phyloP scores from a whole-genome alignment of 2,113 vertebrate genomes.

The Tauraco erythrolophus region DNA sequence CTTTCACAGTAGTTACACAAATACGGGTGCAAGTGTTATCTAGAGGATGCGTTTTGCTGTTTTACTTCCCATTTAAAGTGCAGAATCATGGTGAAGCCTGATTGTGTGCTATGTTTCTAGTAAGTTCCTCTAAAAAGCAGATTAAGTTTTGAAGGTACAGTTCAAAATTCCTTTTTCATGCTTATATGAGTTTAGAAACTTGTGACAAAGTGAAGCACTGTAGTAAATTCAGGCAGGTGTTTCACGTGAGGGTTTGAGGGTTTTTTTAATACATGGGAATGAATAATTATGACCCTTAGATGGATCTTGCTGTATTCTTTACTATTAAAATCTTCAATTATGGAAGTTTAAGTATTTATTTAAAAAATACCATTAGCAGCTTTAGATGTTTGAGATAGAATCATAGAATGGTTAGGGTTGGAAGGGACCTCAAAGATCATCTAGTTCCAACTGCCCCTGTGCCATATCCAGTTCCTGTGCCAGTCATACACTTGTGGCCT shows the following conservation, averaged over 20 bases:
- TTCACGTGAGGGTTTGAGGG: neutral
- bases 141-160: neutral
- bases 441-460: no score
- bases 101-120: neutral
- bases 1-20: neutral
- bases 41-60: conserved; percentile 45
- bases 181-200: neutral
- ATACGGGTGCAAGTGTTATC: neutral
- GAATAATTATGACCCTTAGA: neutral
- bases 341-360: neutral
- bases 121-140: neutral
- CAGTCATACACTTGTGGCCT: neutral
- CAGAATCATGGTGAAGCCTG: conserved; percentile 43
- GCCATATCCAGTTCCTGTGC: neutral
- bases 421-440: no score
- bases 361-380: neutral
- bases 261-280: neutral
- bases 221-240: neutral
- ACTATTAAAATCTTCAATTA: neutral
- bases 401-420: no score
- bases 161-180: neutral
- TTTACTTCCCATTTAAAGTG: conserved; percentile 49
- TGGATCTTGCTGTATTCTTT: neutral
- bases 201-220: neutral
- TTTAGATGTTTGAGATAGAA: neutral